Evolutionary conservation across 2,888 invertebrate species (phyloP).

Genomic region (Melipona beecheii): DNA sequence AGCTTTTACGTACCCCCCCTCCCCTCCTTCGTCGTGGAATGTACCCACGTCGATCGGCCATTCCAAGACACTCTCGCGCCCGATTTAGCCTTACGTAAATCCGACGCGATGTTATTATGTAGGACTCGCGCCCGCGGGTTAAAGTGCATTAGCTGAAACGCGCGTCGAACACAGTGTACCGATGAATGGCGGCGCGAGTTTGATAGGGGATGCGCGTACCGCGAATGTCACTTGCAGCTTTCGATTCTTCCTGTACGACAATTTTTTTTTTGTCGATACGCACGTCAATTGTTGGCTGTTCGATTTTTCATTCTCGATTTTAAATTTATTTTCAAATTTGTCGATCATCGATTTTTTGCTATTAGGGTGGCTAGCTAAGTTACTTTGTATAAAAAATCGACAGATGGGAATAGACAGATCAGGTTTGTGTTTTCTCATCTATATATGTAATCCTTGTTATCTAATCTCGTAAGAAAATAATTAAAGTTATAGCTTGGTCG

Average conservation of each 20-base stretch:
- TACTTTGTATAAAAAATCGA: too few species aligned
- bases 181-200: not conserved
- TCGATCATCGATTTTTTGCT: too few species aligned
- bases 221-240: not conserved
- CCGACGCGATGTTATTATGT: slow-evolving; percentile 36
- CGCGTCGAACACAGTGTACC: not conserved
- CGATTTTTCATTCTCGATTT: not conserved
- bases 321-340: too few species aligned
- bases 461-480: too few species aligned
- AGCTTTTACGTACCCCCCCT: slow-evolving; percentile 58
- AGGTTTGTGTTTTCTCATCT: too few species aligned
- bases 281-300: not conserved
- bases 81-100: slow-evolving; percentile 50
- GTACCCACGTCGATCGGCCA: slow-evolving; percentile 13
- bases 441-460: too few species aligned
- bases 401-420: not conserved
- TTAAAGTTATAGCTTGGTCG: too few species aligned
- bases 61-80: slow-evolving; percentile 2
- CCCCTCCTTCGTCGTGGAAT: slow-evolving; percentile 1
- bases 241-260: not conserved
- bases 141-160: not conserved
- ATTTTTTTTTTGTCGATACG: not conserved
- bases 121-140: not conserved
- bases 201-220: not conserved
- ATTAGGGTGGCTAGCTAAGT: too few species aligned